Percentiles rank a stretch among this genome's conserved stretches.
Conservation (phyloP, 2,113 vertebrate genomes). For the Equus quagga region DNA sequence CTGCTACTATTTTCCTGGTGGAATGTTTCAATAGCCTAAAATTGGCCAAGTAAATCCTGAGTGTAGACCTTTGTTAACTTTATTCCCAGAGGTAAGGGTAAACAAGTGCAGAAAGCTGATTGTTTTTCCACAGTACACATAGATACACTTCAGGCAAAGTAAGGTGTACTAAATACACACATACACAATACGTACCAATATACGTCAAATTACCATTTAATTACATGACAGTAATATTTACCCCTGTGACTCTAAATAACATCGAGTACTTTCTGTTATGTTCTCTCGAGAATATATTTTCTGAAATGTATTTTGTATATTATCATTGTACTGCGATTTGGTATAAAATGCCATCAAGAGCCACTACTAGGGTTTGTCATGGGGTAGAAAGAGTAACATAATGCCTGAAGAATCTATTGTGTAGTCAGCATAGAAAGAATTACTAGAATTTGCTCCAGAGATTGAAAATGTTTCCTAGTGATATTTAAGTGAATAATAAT, state of each 20-base stretch:
- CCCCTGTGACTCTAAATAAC: not conserved
- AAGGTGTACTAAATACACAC: not conserved
- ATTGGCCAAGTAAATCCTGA: not conserved
- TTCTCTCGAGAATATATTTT: constrained; percentile 16
- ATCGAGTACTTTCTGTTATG: not conserved
- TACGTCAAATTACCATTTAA: not conserved
- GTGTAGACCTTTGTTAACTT: not conserved
- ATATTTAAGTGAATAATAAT: not conserved
- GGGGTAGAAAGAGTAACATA: not conserved
- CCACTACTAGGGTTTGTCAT: not conserved
- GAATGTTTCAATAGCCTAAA: not conserved
- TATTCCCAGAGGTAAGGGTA: not conserved
- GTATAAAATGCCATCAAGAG: not conserved
- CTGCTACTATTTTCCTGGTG: not conserved
- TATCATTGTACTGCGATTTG: not conserved
- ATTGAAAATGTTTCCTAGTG: not conserved
- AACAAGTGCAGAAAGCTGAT: not conserved
- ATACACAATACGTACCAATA: fast-evolving
- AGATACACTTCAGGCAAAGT: not conserved
- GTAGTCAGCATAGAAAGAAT: not conserved
- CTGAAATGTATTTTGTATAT: not conserved
- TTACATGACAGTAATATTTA: not conserved
- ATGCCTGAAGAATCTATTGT: not conserved
- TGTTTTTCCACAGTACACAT: not conserved
- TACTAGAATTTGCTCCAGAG: not conserved